Percentiles rank a stretch among this genome's conserved stretches.
phyloP scores from a whole-genome alignment of 2,113 vertebrate genomes.

The Ciconia maguari region DNA sequence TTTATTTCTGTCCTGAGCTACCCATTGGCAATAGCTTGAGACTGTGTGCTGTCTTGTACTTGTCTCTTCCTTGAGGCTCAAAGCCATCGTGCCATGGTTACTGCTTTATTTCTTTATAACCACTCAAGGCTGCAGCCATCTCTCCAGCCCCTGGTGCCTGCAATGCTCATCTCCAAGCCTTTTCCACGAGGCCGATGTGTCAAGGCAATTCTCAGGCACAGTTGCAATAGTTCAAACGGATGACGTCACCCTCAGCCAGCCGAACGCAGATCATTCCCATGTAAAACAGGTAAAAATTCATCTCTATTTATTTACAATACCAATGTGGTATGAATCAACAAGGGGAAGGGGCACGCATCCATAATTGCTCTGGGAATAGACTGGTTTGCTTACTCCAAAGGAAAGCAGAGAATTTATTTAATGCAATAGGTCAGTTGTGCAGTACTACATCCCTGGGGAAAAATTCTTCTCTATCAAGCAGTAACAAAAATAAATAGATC shows the following conservation, averaged over 20 bases:
- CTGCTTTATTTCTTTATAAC: not conserved
- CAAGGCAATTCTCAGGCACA: not conserved
- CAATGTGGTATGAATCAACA: slow-evolving; percentile 49
- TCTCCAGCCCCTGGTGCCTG: not conserved
- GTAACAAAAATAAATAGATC: slow-evolving; percentile 59
- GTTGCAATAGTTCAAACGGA: not conserved
- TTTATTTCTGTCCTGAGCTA: not conserved
- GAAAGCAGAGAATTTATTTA: slow-evolving; percentile 49
- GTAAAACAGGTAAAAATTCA: not conserved
- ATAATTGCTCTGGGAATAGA: slow-evolving; percentile 42
- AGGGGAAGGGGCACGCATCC: slow-evolving; percentile 30
- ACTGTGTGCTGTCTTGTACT: fast-evolving
- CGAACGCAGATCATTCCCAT: fast-evolving
- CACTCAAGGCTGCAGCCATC: not conserved
- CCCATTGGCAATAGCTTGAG: not conserved
- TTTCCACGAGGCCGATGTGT: fast-evolving
- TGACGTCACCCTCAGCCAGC: not conserved
- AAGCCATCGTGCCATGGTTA: fast-evolving
- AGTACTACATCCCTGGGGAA: slow-evolving; percentile 11
- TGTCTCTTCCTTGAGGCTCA: not conserved
- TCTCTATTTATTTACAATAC: slow-evolving; percentile 27
- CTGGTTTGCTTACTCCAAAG: slow-evolving; percentile 13
- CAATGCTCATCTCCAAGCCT: not conserved
- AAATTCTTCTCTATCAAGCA: slow-evolving; percentile 41
- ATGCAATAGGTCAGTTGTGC: slow-evolving; percentile 54